Base-by-base conservation (phyloP, 2,888 invertebrate species). In the Digitonthophagus gazella region DNA sequence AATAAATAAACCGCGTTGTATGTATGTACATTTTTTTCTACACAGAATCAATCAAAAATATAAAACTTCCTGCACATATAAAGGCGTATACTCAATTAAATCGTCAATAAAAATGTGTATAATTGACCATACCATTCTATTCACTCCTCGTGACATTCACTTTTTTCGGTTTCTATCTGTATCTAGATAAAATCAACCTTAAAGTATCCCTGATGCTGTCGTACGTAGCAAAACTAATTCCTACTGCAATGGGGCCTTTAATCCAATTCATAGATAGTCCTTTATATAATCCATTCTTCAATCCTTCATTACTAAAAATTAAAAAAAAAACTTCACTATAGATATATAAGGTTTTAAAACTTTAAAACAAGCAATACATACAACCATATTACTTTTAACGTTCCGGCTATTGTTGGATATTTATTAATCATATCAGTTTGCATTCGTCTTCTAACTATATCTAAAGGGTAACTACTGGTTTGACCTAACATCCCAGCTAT, bases 251-350 rank as follows among this genome's bases (percentile, higher is more conserved):
- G 4, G 95, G 95, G 0, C 95, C 95, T 81, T 95, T 95, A 66
- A 99, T 91, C 97, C 98, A 99, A 84, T 99, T 99, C 96, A 99
- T 96, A 76, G 95, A 96, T n/a, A 99, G 88, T 0, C 99, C 99
- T 83, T 99, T 99, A 87, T 95, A 99, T 81, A 98, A 92, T 0
- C 98, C 98, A 65, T 90, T 87, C 80, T 89, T 88, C 19, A 95
- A 80, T 22, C 99, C 98, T 83, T 99, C 98, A 74, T 90, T 89
- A 68, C 94, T 95, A 84, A 64, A 83, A 83, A 75, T 67, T 72
- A 74, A 16, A 44, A 54, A 54, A 54, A 54, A 16, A 14, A 58
- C 15, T 16, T 58, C 11, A 58, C 15, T 8, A 14, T 6, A 15
- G 15, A 11, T n/a, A 57, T 15, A 14, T 54, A 1, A 2, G 54